Evolutionary conservation across 2,113 vertebrate species (phyloP).

Genomic region (Paratilapia polleni): DNA sequence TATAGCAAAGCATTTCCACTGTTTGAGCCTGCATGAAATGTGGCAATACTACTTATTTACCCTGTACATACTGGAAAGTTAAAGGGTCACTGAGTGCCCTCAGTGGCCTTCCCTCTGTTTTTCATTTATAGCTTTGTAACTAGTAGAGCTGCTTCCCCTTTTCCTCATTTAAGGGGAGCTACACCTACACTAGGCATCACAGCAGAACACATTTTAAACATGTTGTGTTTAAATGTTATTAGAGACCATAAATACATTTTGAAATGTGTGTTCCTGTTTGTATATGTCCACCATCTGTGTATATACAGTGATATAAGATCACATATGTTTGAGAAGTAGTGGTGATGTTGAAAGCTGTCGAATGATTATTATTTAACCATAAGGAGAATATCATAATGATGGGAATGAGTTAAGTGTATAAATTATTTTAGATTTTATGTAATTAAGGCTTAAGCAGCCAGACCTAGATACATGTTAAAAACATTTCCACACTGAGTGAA

Average conservation of each 20-base stretch:
- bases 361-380: neutral
- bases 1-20: neutral
- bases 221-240: neutral
- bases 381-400: neutral
- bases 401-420: neutral
- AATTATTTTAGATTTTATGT: neutral
- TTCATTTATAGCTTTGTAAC: conserved; percentile 30
- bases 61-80: neutral
- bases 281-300: neutral
- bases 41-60: conserved; percentile 31
- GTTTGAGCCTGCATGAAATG: neutral
- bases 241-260: neutral
- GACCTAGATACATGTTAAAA: conserved; percentile 1
- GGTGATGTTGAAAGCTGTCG: neutral
- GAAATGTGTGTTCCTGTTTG: neutral
- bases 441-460: neutral
- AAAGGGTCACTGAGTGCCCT: conserved; percentile 34
- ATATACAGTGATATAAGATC: no score
- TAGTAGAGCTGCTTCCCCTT: conserved; percentile 41
- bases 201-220: neutral
- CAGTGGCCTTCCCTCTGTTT: conserved; percentile 23
- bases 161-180: conserved; percentile 9
- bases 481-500: neutral
- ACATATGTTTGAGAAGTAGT: neutral
- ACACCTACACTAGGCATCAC: neutral